Conservation (phyloP, 2,888 invertebrate species). For the Panopea generosa region DNA sequence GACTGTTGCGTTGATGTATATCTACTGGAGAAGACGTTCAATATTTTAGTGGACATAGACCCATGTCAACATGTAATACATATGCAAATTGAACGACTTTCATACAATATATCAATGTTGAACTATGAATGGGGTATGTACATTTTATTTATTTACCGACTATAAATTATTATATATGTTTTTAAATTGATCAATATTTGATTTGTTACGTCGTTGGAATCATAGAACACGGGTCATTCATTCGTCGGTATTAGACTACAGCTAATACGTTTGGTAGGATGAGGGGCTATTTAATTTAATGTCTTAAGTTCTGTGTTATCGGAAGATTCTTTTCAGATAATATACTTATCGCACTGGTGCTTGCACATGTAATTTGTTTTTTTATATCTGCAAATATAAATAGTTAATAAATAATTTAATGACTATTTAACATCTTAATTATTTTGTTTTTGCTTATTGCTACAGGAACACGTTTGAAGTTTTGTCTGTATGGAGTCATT, state of each 20-base stretch:
- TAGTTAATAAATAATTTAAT: too few species aligned
- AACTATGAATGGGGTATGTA: conserved; percentile 32
- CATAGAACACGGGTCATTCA: too few species aligned
- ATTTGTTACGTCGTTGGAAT: neutral
- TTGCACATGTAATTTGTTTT: too few species aligned
- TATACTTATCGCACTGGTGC: too few species aligned
- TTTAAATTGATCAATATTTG: neutral
- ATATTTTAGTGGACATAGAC: conserved; percentile 62
- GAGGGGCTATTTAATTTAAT: too few species aligned
- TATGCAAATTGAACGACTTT: conserved; percentile 62
- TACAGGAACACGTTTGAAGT: conserved; percentile 47
- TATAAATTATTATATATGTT: neutral
- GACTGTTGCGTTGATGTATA: conserved; percentile 68
- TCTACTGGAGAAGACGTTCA: conserved; percentile 59
- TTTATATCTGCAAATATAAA: too few species aligned
- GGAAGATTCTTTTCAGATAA: too few species aligned
- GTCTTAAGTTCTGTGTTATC: too few species aligned
- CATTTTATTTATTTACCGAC: neutral
- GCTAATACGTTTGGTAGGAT: too few species aligned
- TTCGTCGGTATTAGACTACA: too few species aligned
- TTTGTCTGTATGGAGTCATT: conserved; percentile 59
- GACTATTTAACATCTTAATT: too few species aligned
- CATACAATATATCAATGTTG: conserved; percentile 32
- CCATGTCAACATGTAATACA: conserved; percentile 63
- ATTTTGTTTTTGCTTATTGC: too few species aligned